Conservation (phyloP, 2,888 invertebrate species). For the Hololepta plana region DNA sequence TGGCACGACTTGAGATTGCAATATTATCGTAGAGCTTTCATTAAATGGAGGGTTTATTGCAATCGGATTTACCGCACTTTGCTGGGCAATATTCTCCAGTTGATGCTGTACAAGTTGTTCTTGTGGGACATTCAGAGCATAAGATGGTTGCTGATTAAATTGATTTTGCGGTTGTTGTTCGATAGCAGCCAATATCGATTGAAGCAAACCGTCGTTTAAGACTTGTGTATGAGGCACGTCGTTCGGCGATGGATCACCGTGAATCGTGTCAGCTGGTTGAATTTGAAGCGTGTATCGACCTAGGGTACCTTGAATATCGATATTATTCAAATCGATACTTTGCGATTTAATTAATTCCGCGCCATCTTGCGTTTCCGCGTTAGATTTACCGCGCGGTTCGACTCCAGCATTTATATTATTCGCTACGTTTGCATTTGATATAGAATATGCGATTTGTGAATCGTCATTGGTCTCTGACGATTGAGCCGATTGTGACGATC, state of each 20-base stretch:
- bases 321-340: slow-evolving; percentile 26
- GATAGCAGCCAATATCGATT: slow-evolving; percentile 66
- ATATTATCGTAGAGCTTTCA: too few species aligned
- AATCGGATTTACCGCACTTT: too few species aligned
- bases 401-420: too few species aligned
- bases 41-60: too few species aligned
- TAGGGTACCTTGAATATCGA: slow-evolving; percentile 36
- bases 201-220: slow-evolving; percentile 57
- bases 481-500: slow-evolving; percentile 23
- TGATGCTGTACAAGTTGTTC: too few species aligned
- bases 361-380: slow-evolving; percentile 20
- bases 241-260: slow-evolving; percentile 26
- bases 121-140: too few species aligned
- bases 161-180: slow-evolving; percentile 45
- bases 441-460: slow-evolving; percentile 13
- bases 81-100: too few species aligned
- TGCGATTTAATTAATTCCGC: slow-evolving; percentile 23
- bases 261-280: slow-evolving; percentile 42
- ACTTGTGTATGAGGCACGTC: slow-evolving; percentile 55
- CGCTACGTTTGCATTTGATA: too few species aligned
- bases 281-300: slow-evolving; percentile 61
- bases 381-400: slow-evolving; percentile 19
- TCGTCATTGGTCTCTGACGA: slow-evolving; percentile 6
- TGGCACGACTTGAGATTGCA: too few species aligned
- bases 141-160: too few species aligned